These are phyloP conservation scores for Dicerorhinus sumatrensis DNA, from an alignment of 2,113 vertebrate species.

Conservation along the genomic window DNA sequence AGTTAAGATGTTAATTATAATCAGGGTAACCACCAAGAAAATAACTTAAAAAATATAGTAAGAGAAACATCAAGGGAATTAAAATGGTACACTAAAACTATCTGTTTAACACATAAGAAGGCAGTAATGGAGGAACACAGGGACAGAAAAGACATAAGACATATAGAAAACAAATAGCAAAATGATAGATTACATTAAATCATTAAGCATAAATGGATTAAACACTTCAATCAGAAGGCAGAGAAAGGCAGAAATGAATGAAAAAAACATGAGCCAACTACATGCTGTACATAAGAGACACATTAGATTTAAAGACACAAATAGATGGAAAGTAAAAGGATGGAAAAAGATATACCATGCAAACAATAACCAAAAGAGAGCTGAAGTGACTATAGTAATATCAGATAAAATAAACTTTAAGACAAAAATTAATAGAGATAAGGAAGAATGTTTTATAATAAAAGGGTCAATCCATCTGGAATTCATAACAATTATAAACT, in stretches of 20 bases:
- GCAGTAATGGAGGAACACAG: background rate
- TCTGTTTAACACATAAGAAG: conserved; percentile 6
- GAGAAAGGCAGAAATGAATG: background rate
- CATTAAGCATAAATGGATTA: background rate
- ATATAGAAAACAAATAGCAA: background rate
- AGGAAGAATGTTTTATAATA: background rate
- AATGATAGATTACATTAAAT: conserved; percentile 33
- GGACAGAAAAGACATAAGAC: background rate
- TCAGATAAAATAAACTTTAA: conserved; percentile 1
- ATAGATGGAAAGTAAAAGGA: background rate
- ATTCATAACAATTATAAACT: background rate
- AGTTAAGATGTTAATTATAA: conserved; percentile 37
- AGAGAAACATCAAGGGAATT: conserved; percentile 10
- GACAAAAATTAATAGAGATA: background rate
- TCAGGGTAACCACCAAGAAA: background rate
- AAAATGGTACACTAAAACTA: conserved; percentile 35
- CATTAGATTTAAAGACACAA: conserved; percentile 19
- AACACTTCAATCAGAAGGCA: background rate
- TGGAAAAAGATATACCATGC: background rate
- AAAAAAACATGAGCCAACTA: background rate
- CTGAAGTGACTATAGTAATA: background rate
- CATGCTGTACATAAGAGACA: background rate
- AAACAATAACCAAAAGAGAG: background rate
- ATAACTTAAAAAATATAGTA: conserved; percentile 4
- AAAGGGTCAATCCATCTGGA: background rate